phyloP scores from a whole-genome alignment of 2,888 invertebrate genomes.

The Abrostola triplasia region DNA sequence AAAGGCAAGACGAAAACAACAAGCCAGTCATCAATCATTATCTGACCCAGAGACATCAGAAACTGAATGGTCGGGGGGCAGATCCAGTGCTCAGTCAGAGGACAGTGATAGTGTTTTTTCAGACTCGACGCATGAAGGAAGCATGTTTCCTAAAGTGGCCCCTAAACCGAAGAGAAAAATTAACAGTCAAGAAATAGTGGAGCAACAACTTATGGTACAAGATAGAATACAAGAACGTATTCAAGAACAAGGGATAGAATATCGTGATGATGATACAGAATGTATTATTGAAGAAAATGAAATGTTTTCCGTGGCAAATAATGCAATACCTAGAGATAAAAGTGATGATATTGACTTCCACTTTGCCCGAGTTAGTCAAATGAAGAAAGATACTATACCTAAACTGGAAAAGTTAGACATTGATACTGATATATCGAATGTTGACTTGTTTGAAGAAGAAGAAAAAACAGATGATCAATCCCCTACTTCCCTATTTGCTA shows the following conservation, averaged over 20 bases:
- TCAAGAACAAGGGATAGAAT: conserved; percentile 82
- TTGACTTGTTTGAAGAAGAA: conserved; percentile 88
- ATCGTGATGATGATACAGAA: conserved; percentile 72
- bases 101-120: conserved; percentile 93
- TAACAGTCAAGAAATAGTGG: conserved; percentile 84
- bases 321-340: conserved; percentile 79
- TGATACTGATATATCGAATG: conserved; percentile 89
- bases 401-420: conserved; percentile 87
- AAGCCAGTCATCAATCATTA: conserved; percentile 89
- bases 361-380: conserved; percentile 87
- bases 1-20: conserved; percentile 93
- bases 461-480: conserved; percentile 89
- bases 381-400: conserved; percentile 84
- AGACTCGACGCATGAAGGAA: conserved; percentile 90
- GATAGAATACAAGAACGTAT: conserved; percentile 80
- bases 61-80: conserved; percentile 90
- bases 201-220: conserved; percentile 84
- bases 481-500: conserved; percentile 91
- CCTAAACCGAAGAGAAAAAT: conserved; percentile 81
- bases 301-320: conserved; percentile 60
- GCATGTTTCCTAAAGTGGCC: conserved; percentile 90
- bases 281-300: conserved; percentile 79
- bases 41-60: conserved; percentile 94
- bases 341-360: conserved; percentile 86
- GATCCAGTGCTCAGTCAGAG: conserved; percentile 91